Evolutionary conservation across 1,140 invertebrate genomes (phyloP), one percentile per base, ranked within the genome.

Genomic region (Drosophila orena): DNA sequence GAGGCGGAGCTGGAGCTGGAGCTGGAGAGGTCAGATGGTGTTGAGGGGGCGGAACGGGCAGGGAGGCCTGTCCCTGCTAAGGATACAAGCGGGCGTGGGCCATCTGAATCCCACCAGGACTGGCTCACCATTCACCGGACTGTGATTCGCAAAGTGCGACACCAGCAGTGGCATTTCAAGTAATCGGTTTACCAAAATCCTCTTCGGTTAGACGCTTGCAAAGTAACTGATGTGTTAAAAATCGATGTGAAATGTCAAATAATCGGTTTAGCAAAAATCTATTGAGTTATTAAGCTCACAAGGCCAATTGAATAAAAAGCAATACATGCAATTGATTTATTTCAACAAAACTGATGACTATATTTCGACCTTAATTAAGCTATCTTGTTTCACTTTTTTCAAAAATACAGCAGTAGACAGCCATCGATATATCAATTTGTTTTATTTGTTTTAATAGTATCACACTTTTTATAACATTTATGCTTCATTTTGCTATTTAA

Each of bases 61-160:
- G 10, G 22, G 24, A 22, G 58, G 49, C 46, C 17, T 60, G 42
- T 62, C 24, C 60, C 38, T 70, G 40, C 71, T 49, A 30, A 49
- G 79, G 79, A 71, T 57, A 64, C 65, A 70, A 55, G 44, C 54
- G 59, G 56, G 75, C 80, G 75, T 68, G 44, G 74, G 71, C 76
- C 42, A 56, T 64, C 57, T 73, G 44, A 61, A 80, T 80, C 54
- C 70, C 40, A 20, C 22, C 50, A 49, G 77, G 7, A 47, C 40
- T 80, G 62, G 30, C 46, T 46, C 47, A 43, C 34, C 52, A 42
- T 37, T 57, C 68, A 66, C 76, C n/a, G 47, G 30, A 34, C 55
- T 27, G 66, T 71, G 69, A 72, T 72, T 71, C 59, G 11, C 42
- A 15, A n/a, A 22, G 27, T 42, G 57, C 27, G 24, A 35, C 14